These are phyloP conservation scores for Chloroceryle inda DNA, from an alignment of 2,797 vertebrate genomes.

Conservation along the genomic window DNA sequence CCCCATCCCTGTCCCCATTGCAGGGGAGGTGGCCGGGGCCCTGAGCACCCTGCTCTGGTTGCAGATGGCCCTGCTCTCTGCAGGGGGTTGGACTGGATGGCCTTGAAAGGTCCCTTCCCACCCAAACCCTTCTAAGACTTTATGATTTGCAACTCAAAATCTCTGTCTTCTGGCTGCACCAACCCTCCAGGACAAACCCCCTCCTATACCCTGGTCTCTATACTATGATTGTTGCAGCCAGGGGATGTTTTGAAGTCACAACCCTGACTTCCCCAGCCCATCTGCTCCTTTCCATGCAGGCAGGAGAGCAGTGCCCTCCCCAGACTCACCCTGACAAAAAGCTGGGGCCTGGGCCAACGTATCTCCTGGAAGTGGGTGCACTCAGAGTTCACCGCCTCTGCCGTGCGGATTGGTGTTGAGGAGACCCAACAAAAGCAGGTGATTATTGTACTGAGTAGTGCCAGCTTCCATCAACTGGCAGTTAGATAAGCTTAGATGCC, in stretches of 20 bases:
- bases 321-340: neutral
- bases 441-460: neutral
- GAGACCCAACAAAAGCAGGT: neutral
- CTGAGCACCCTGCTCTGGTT: too few species aligned
- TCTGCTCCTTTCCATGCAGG: neutral
- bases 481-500: neutral
- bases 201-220: neutral
- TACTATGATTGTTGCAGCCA: fast-evolving
- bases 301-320: neutral
- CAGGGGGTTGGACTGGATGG: too few species aligned
- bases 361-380: neutral
- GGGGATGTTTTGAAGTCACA: neutral
- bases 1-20: too few species aligned
- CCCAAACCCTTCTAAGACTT: too few species aligned
- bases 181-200: neutral
- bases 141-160: neutral
- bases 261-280: neutral
- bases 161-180: neutral
- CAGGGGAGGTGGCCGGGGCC: too few species aligned
- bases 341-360: neutral
- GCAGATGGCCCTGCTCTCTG: too few species aligned
- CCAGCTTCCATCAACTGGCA: neutral
- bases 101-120: neutral
- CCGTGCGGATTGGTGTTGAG: fast-evolving
- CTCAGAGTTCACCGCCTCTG: neutral